These are phyloP conservation scores for Manacus vitellinus DNA, from an alignment of 2,113 vertebrate species.

Conservation along the genomic window DNA sequence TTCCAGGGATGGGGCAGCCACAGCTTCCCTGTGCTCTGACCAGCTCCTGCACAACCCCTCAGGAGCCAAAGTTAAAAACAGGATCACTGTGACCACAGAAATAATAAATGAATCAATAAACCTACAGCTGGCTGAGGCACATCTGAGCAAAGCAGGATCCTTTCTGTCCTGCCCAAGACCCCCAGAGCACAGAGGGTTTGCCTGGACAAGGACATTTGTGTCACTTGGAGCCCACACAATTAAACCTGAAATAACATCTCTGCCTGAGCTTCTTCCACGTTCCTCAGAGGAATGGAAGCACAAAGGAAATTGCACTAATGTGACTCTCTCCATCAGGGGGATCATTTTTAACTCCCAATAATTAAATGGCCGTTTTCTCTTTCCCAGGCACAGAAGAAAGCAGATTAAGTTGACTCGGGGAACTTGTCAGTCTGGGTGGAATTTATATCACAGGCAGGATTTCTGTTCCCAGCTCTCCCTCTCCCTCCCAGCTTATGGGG, in stretches of 20 bases:
- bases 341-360: not conserved
- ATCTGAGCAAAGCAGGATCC: rapidly evolving
- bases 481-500: not conserved
- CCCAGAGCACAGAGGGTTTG: not conserved
- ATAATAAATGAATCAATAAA: not conserved
- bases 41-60: not conserved
- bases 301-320: not conserved
- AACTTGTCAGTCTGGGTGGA: not conserved
- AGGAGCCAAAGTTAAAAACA: not conserved
- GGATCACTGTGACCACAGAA: not conserved
- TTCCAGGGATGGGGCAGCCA: not conserved
- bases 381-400: not conserved
- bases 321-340: constrained; percentile 2
- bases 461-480: not conserved
- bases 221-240: not conserved
- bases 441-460: not conserved
- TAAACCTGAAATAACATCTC: not conserved
- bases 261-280: not conserved
- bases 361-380: constrained; percentile 41
- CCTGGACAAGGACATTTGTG: not conserved
- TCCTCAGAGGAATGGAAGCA: not conserved
- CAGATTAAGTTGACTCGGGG: not conserved
- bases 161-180: rapidly evolving
- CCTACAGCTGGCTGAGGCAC: rapidly evolving
- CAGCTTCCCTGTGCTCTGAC: not conserved